Base-by-base conservation (phyloP, 1,140 invertebrate species). In the Macrocentrus cingulum region DNA sequence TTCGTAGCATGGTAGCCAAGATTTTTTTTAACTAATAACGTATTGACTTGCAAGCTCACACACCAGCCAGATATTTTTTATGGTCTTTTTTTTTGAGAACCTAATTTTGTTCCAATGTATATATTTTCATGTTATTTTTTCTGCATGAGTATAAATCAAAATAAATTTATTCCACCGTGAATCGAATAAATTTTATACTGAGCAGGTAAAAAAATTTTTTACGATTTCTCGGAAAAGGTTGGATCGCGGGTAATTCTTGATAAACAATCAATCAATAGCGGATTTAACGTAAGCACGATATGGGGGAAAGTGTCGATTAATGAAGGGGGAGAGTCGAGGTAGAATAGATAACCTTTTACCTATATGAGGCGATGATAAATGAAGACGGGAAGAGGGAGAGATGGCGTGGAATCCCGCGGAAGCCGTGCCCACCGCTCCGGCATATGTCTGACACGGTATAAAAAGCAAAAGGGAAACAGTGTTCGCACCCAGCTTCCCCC, bases 401-500 rank as follows among this genome's bases (percentile, higher is more conserved):
- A 39, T 13, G 11, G 11, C 4, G 15, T 41, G 19, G 15, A 45
- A 45, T 45, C 42, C 50, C 25, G 16, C 37, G 50, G 50, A 34
- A 52, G 18, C 20, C 36, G 36, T 52, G 37, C 25, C 25, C 25
- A n/a, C 51, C 54, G 37, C 22, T 29, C 50, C 66, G 65, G 65
- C 56, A 61, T 65, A 55, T 63, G 66, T 65, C 64, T 65, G 66
- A 68, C 63, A 68, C 63, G 63, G 61, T 59, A 36, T 8, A 56
- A 29, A 29, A 29, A 45, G 49, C 60, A 66, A 29, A 37, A 64
- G 58, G 61, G 59, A 61, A 64, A 67, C 57, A 56, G 66, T 63
- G 61, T 55, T 63, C 20, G 52, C 29, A 37, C 29, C 62, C n/a
- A n/a, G n/a, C 60, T 54, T 39, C 29, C 29, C 29, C 29, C 11